Base-by-base conservation (phyloP, 2,888 invertebrate genomes). In the Phortica magna region DNA sequence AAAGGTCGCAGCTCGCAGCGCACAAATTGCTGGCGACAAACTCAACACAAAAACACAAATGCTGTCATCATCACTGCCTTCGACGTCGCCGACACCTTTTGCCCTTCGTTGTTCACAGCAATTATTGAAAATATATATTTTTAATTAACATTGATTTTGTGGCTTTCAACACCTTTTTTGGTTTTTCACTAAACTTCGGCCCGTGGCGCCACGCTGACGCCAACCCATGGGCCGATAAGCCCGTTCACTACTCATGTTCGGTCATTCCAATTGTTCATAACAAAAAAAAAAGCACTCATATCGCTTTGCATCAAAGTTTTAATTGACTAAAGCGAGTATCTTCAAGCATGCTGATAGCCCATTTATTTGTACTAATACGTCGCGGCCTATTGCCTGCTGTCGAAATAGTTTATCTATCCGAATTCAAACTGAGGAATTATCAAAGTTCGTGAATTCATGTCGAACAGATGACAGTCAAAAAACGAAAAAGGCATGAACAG, bases 201-300 rank as follows among this genome's bases (percentile, higher is more conserved):
- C n/a, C 2, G 53, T 53, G n/a, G 12, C 53, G 19, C 59, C 59
- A 14, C 64, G 2, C 80, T 80, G 84, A 86, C 85, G 85, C 85
- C 84, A 85, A 70, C 74, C 55, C 74, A 75, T 17, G 61, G 64
- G 53, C 64, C 64, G 82, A 85, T 85, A 67, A 67, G 42, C n/a
- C 14, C 17, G 22, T 59, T 59, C 19, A n/a, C 59, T 9, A 17
- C 22, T 31, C 31, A 31, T 31, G 31, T 61, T 59, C 17, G 43
- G 12, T 10, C 43, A 43, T 14, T 68, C 43, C 48, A 68, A 68
- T 68, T 68, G 43, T 39, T 31, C 59, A 59, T 17, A 17, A 59
- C 6, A 59, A 19, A 19, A n/a, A 31, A 31, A 31, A 31, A 31
- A 31, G 31, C 2, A 31, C 31, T 31, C 31, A 1, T 31, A 31